These are phyloP conservation scores for Hirtodrosophila alboralis DNA, from an alignment of 2,888 invertebrate genomes.

Conservation along the genomic window DNA sequence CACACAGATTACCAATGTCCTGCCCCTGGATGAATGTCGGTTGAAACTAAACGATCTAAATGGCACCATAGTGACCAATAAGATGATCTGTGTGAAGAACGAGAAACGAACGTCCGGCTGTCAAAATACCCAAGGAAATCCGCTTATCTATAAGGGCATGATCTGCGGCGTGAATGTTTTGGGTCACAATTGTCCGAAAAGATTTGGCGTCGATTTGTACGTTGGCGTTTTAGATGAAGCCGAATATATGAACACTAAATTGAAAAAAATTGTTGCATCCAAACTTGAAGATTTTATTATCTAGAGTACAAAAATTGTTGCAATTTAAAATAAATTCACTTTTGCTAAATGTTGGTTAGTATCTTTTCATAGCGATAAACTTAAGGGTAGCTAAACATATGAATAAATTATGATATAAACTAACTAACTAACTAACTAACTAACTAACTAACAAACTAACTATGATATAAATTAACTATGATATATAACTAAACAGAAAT, in stretches of 20 bases:
- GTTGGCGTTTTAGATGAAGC: slow-evolving; percentile 9
- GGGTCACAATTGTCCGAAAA: slow-evolving; percentile 48
- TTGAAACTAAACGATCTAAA: neutral
- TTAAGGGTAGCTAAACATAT: too few relatives aligned
- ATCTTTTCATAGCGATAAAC: too few relatives aligned
- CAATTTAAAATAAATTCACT: too few relatives aligned
- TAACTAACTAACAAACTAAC: too few relatives aligned
- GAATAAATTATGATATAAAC: too few relatives aligned
- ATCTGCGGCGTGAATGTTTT: slow-evolving; percentile 54
- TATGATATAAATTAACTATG: too few relatives aligned
- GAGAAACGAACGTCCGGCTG: slow-evolving; percentile 4
- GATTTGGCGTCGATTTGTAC: slow-evolving; percentile 28
- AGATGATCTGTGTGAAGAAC: slow-evolving; percentile 40
- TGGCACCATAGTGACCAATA: neutral
- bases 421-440: too few relatives aligned
- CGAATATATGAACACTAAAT: neutral
- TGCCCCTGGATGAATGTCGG: slow-evolving; percentile 20
- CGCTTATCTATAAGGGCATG: slow-evolving; percentile 29
- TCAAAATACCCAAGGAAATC: slow-evolving; percentile 29
- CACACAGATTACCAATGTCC: neutral
- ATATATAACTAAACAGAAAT: too few relatives aligned
- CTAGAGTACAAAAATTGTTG: too few relatives aligned
- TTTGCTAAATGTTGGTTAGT: too few relatives aligned
- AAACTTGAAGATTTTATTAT: slow-evolving; percentile 3
- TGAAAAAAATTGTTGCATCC: neutral